Conservation (phyloP, 1,140 invertebrate genomes). For the Carposina sasakii region DNA sequence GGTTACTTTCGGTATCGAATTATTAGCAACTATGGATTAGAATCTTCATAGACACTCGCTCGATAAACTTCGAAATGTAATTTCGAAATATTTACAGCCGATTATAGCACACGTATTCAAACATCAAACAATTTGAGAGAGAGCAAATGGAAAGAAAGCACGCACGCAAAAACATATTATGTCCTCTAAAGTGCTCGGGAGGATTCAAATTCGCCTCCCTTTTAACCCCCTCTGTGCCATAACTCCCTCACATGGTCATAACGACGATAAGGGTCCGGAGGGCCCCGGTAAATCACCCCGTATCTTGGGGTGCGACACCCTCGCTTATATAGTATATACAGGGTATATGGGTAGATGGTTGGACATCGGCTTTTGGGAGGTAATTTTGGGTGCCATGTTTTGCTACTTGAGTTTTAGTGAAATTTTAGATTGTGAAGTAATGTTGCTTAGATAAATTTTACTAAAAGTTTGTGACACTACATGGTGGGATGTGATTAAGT, state of each 20-base stretch:
- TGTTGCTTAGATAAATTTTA: too few relatives aligned
- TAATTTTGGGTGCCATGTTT: too few relatives aligned
- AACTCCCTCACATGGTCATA: slow-evolving; percentile 70
- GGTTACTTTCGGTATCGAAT: too few relatives aligned
- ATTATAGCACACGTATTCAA: background rate
- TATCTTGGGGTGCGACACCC: slow-evolving; percentile 48
- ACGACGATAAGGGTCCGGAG: slow-evolving; percentile 66
- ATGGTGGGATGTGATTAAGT: too few relatives aligned
- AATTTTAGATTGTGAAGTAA: too few relatives aligned
- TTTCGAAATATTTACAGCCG: too few relatives aligned
- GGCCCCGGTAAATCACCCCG: slow-evolving; percentile 60
- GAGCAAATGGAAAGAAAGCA: slow-evolving; percentile 31
- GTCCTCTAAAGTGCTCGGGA: slow-evolving; percentile 48
- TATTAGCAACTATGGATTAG: too few relatives aligned
- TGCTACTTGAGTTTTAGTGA: too few relatives aligned
- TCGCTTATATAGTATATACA: slow-evolving; percentile 34
- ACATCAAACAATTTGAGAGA: background rate
- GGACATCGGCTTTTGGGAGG: slow-evolving; percentile 33
- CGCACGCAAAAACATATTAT: slow-evolving; percentile 42
- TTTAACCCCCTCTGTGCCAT: slow-evolving; percentile 43
- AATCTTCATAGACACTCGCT: too few relatives aligned
- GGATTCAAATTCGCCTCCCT: slow-evolving; percentile 37
- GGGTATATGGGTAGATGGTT: slow-evolving; percentile 15
- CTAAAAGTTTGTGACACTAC: too few relatives aligned
- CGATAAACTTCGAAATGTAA: too few relatives aligned